Conservation (phyloP, 2,888 invertebrate genomes). For the Seladonia tumulorum region DNA sequence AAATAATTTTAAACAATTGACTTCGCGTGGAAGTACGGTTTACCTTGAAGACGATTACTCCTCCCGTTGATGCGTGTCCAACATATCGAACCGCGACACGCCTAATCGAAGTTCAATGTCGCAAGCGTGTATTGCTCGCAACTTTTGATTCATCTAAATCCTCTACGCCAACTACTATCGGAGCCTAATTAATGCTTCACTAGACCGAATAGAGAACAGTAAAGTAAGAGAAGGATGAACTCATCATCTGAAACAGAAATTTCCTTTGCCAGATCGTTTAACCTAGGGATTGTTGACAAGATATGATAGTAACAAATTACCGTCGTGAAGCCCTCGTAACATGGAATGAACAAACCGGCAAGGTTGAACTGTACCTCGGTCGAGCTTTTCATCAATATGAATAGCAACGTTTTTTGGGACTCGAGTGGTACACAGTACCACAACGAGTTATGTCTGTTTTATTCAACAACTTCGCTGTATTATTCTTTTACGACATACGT, state of each 20-base stretch:
- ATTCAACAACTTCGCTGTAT: background rate
- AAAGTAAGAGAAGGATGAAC: background rate
- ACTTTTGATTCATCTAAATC: too few species aligned
- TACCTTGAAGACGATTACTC: too few species aligned
- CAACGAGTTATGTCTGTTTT: background rate
- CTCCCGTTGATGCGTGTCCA: too few species aligned
- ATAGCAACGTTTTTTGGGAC: conserved; percentile 18
- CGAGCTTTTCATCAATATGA: conserved; percentile 16
- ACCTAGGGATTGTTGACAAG: background rate
- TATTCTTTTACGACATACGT: background rate
- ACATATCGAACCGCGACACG: background rate
- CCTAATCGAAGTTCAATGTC: background rate
- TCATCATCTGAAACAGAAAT: conserved; percentile 3
- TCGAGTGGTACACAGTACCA: background rate
- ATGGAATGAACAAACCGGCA: background rate
- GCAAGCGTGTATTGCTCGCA: too few species aligned
- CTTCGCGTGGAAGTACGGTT: too few species aligned
- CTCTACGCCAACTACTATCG: background rate
- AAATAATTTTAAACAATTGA: too few species aligned
- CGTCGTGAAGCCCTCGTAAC: background rate
- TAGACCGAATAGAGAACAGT: conserved; percentile 1
- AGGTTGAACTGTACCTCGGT: background rate
- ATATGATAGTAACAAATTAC: background rate
- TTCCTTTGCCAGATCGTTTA: background rate
- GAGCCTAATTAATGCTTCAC: too few species aligned